Base-by-base conservation (phyloP, 2,797 vertebrate genomes). In the Prionace glauca region DNA sequence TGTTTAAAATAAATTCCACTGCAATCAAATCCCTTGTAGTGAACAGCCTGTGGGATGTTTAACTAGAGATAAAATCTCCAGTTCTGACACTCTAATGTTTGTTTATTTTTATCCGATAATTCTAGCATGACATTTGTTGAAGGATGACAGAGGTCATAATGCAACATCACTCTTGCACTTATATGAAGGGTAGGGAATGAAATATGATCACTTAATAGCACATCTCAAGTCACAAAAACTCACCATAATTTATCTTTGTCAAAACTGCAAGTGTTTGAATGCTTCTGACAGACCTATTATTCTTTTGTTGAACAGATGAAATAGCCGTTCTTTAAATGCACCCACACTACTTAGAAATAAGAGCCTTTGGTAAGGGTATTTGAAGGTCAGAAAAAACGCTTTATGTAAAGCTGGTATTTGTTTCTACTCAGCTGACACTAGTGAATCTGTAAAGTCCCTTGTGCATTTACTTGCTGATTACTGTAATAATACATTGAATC, bases 81-180 rank as follows among this genome's bases (percentile, higher is more conserved):
- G 71, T 95, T 95, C 93, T 77, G 72, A 95, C 93, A 95, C 71
- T 95, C 93, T 77, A 95, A 95, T 95, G 93, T 95, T 95, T 95
- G 93, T 95, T 95, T 95, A 95, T 95, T 95, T 95, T 95, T 77
- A 95, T 95, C 69, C 71, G 45, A 95, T 95, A 95, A 95, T 95
- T 95, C 93, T 95, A 95, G 93, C 71, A 77, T 95, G 93, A 56
- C 93, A 95, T 95, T 95, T 95, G 93, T 95, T 95, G 93, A 95
- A 95, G 93, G 93, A 95, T 95, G 93, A 77, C 93, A 95, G 93
- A 95, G 93, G 93, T 95, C 93, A 95, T 95, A 95, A 95, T 95
- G 93, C 93, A 95, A 95, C 93, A 95, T 95, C 93, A 77, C 71
- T 95, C 93, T 95, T 95, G 93, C 45, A 32, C 93, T 77, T 95